Evolutionary conservation across 2,797 vertebrate species (phyloP).

Genomic region (Ataeniobius toweri): DNA sequence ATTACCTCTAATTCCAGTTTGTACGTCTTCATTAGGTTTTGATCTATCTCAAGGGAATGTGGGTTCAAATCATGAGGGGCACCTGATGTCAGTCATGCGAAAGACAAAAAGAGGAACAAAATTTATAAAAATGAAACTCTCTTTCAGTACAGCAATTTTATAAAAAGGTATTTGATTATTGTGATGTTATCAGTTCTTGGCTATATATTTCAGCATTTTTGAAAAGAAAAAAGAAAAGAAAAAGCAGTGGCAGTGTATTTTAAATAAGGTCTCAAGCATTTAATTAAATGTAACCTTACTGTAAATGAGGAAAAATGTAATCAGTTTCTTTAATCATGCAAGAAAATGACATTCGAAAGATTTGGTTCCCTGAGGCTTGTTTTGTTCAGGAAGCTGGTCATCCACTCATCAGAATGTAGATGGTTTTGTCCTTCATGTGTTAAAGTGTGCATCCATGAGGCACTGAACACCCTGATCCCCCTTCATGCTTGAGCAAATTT

Average conservation of each 20-base stretch:
- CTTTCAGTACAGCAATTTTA: conserved; percentile 1
- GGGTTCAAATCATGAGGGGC: background rate
- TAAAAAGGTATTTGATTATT: background rate
- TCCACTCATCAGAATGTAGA: background rate
- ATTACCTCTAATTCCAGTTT: background rate
- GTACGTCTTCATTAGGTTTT: background rate
- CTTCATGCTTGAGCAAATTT: background rate
- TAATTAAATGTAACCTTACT: background rate
- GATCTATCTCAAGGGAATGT: background rate
- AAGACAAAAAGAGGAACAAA: conserved; percentile 45
- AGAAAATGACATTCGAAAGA: background rate
- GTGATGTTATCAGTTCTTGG: background rate
- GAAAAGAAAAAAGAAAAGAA: conserved; percentile 3
- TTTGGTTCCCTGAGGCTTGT: background rate
- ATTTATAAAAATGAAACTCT: conserved; percentile 11
- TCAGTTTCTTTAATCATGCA: background rate
- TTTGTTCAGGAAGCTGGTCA: background rate
- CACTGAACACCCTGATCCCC: background rate
- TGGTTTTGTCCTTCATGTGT: background rate
- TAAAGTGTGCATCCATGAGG: background rate
- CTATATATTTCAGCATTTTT: background rate
- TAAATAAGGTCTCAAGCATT: background rate
- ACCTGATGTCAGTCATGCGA: background rate
- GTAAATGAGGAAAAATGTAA: background rate
- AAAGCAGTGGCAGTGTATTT: background rate